These are phyloP conservation scores for Cenopis cana DNA, from an alignment of 2,888 invertebrate genomes.

Conservation along the genomic window DNA sequence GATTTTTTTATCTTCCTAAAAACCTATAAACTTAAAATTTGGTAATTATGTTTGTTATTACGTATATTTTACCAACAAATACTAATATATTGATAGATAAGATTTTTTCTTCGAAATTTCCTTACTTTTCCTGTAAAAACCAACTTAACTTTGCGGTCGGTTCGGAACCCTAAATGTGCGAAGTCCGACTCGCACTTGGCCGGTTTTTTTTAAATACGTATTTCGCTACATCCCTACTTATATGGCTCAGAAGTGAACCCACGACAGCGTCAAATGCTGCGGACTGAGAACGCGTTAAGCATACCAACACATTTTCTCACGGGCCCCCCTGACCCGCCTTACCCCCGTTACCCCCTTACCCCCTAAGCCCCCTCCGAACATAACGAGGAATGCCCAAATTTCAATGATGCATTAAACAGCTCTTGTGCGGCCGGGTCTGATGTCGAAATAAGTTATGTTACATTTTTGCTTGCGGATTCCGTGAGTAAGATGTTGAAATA, in stretches of 20 bases:
- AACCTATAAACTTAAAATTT: too few relatives aligned
- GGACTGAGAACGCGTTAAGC: constrained; percentile 51
- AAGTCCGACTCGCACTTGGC: too few relatives aligned
- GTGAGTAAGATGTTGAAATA: constrained; percentile 23
- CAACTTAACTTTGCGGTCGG: too few relatives aligned
- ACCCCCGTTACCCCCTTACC: constrained; percentile 18
- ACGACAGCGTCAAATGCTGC: constrained; percentile 52
- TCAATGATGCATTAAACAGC: constrained; percentile 57
- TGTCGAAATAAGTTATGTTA: constrained; percentile 37
- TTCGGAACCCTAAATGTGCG: too few relatives aligned
- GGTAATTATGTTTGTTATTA: too few relatives aligned
- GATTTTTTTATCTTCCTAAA: too few relatives aligned
- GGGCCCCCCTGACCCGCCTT: constrained; percentile 41
- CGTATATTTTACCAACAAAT: too few relatives aligned
- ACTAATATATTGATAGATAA: too few relatives aligned
- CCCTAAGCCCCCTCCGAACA: constrained; percentile 35
- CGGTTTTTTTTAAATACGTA: constrained; percentile 39
- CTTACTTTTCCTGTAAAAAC: too few relatives aligned
- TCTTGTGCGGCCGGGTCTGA: constrained; percentile 26
- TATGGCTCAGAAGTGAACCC: constrained; percentile 46
- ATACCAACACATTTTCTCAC: constrained; percentile 53
- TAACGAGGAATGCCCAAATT: constrained; percentile 53
- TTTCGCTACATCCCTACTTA: constrained; percentile 36
- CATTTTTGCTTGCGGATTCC: constrained; percentile 36
- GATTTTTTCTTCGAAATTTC: too few relatives aligned